Conservation (phyloP, 35 echinoderm and acorn worm species). For the Strongylocentrotus purpuratus region DNA sequence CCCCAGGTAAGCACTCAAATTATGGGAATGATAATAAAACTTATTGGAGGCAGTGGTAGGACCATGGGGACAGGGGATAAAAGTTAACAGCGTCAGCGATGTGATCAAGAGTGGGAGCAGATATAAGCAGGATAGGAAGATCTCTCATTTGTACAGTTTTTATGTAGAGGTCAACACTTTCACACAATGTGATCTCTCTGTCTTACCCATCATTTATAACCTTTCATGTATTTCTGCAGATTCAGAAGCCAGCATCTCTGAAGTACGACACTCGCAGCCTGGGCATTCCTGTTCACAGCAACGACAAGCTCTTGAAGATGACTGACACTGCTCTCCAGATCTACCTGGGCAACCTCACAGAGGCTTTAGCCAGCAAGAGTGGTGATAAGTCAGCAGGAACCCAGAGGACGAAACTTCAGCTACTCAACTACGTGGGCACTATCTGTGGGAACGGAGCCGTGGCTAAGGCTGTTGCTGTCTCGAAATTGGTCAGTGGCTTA, state of each 20-base stretch:
- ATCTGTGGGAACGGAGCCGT: constrained; percentile 62
- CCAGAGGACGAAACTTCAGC: constrained; percentile 81
- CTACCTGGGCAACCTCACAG: constrained; percentile 69
- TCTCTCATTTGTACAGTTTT: constrained; percentile 23
- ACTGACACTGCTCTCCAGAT: constrained; percentile 50
- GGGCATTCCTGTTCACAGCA: constrained; percentile 60
- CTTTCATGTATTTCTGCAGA: constrained; percentile 48
- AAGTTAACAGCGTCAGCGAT: background rate
- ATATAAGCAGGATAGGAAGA: constrained; percentile 15
- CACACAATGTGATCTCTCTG: constrained; percentile 83
- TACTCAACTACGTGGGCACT: constrained; percentile 88
- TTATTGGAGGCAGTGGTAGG: too few species aligned
- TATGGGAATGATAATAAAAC: too few species aligned
- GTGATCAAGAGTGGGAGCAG: constrained; percentile 11
- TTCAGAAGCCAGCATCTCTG: constrained; percentile 89
- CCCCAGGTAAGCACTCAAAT: constrained; percentile 63
- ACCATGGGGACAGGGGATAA: background rate
- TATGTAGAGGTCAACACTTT: constrained; percentile 63
- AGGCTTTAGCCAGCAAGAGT: constrained; percentile 67
- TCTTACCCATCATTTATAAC: background rate
- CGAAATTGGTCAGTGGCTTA: constrained; percentile 79
- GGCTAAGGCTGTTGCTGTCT: constrained; percentile 50
- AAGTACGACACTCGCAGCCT: constrained; percentile 87
- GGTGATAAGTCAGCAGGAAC: constrained; percentile 79
- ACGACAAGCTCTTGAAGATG: constrained; percentile 78